Base-by-base conservation (phyloP, 2,797 vertebrate genomes). In the Danio albolineatus region DNA sequence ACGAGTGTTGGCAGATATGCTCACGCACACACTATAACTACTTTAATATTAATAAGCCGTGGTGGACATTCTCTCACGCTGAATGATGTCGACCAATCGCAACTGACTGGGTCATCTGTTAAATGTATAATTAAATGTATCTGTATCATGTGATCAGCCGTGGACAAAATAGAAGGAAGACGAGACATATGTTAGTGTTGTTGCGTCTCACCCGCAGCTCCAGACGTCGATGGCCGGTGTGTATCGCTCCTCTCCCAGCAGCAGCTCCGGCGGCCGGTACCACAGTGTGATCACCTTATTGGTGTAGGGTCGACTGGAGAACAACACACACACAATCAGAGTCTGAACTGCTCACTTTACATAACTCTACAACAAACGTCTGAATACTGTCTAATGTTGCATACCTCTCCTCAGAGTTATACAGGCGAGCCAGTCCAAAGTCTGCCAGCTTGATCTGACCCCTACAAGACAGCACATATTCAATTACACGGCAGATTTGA, bases 241-340 rank as follows among this genome's bases (percentile, higher is more conserved):
- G 87, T 99, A 99, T 48, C 97, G 90, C 83, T 99, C 98, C 87
- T 99, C 98, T 65, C 98, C 98, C 78, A 99, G 91, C 69, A 99
- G 95, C 84, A 99, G 87, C 76, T 99, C 98, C 0, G 98, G 98
- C 19, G 98, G 98, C 14, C 98, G 96, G 92, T 99, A 99, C 98
- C 98, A 99, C 41, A 99, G 89, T 0, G 98, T 99, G 88, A 99
- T 99, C 85, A 99, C 98, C 93, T 99, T 99, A 86, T 99, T 99
- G 75, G 98, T 99, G 88, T 99, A 99, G 0, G 98, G 98, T 8
- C 98, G 98, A 90, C 98, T 99, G 92, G 80, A 90, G 81, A n/a
- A 66, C 5, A 28, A 72, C 46, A 62, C 28, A 28, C 28, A 41
- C 4, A 57, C 51, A 38, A 6, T 46, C 21, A 78, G 21, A 49